Percentiles rank a stretch among this genome's conserved stretches.
Conservation (phyloP, 1,140 invertebrate genomes). For the Eupeodes corollae region DNA sequence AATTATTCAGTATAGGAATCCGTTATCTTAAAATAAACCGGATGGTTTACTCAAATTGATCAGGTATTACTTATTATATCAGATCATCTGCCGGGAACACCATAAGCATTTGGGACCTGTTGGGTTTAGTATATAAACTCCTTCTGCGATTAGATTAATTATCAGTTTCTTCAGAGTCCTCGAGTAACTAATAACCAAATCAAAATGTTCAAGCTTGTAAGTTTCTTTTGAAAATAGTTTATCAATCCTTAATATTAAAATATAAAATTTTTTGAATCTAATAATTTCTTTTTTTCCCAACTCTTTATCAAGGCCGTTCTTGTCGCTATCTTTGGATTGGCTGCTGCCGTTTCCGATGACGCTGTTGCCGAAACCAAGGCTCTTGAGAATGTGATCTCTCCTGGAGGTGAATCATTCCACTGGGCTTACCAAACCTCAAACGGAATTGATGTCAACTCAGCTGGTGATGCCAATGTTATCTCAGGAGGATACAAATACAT, state of each 20-base stretch:
- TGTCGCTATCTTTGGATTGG: slow-evolving; percentile 21
- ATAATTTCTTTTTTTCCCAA: background rate
- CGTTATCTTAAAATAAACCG: too few species aligned
- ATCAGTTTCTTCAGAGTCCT: too few species aligned
- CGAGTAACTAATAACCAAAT: too few species aligned
- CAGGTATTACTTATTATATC: too few species aligned
- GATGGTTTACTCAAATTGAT: too few species aligned
- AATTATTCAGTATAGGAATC: too few species aligned
- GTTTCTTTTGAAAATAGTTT: background rate
- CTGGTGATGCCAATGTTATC: slow-evolving; percentile 26
- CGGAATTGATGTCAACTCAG: slow-evolving; percentile 28
- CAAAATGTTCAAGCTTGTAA: too few species aligned
- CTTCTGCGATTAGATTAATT: too few species aligned
- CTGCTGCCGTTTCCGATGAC: slow-evolving; percentile 30
- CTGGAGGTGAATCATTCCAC: slow-evolving; percentile 31
- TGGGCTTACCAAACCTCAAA: slow-evolving; percentile 33
- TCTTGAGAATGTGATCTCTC: slow-evolving; percentile 30
- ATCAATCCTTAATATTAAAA: background rate
- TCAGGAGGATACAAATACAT: slow-evolving; percentile 25
- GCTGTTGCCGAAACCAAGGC: slow-evolving; percentile 33
- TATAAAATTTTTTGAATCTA: background rate
- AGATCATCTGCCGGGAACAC: too few species aligned
- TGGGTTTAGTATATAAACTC: too few species aligned
- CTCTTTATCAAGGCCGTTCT: slow-evolving; percentile 16
- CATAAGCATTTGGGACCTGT: too few species aligned